Evolutionary conservation across 53 echinoderm and acorn worm genomes (phyloP), one percentile per base, ranked within the genome.

Genomic region (Apostichopus leukothele): DNA sequence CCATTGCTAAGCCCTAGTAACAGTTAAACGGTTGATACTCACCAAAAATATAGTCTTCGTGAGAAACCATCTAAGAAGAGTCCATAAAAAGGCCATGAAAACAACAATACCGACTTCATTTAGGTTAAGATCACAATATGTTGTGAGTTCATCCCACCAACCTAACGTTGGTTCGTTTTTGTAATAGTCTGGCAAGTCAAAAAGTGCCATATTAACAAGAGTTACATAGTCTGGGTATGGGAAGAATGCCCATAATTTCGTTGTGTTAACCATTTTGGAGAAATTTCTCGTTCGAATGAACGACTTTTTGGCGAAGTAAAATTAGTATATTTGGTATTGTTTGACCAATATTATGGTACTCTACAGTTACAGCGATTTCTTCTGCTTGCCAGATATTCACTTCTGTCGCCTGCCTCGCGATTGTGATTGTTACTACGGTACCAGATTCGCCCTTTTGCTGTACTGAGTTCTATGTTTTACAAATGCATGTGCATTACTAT

Each of bases 41-140:
- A 96, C 96, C 94, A 94, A 92, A 75, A 96, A 96, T 16, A 96
- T 79, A 54, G 83, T 76, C 73, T 86, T 25, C 75, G 96, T 96
- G 73, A 96, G 94, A 25, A 96, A 60, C 54, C 90, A 89, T 71
- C 96, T 92, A 4, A 96, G 88, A 54, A 94, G 50, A 19, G 96
- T 96, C 96, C 96, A 96, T 87, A 92, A 60, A 60, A 92, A 75
- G 10, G 96, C 92, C 85, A 96, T 73, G n/a, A 92, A 5, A 10
- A 93, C 77, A 50, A 89, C 92, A 71, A 90, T 67, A 63, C 74
- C 80, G 51, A 96, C 68, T 83, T 96, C 96, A 75, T 85, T 89
- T 89, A 90, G 79, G 51, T 92, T 90, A 25, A 92, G 68, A 51
- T 92, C 50, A 63, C 90, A 88, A 85, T 96, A 96, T 60, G 83